phyloP scores from a whole-genome alignment of 2,888 invertebrate species.

The Rhodophaea formosa region DNA sequence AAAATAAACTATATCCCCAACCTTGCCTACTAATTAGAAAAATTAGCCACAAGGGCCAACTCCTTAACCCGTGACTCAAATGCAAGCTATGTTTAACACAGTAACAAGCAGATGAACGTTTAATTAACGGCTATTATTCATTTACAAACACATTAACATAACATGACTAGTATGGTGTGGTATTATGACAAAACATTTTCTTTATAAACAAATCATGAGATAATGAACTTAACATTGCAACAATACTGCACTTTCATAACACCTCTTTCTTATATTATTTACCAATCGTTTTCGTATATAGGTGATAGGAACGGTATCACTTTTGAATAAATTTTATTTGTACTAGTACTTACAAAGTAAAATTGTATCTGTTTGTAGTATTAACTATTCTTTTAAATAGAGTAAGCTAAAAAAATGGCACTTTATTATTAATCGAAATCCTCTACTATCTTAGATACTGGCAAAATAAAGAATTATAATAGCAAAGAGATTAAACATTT shows the following conservation, averaged over 20 bases:
- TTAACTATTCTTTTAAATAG: too few relatives aligned
- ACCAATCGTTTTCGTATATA: too few relatives aligned
- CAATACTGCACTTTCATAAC: background rate
- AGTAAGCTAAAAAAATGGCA: too few relatives aligned
- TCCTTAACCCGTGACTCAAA: constrained; percentile 13
- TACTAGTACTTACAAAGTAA: too few relatives aligned
- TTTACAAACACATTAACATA: constrained; percentile 12
- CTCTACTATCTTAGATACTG: too few relatives aligned
- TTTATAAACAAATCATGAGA: background rate
- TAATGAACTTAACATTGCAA: background rate
- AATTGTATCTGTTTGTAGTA: too few relatives aligned
- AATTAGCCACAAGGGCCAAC: constrained; percentile 12
- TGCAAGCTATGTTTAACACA: constrained; percentile 6
- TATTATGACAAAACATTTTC: constrained; percentile 19
- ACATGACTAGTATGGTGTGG: constrained; percentile 46
- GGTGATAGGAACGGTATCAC: too few relatives aligned
- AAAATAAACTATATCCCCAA: constrained; percentile 4
- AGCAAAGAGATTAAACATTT: too few relatives aligned
- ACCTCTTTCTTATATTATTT: too few relatives aligned
- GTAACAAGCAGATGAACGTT: background rate
- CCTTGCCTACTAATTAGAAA: constrained; percentile 1
- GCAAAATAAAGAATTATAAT: too few relatives aligned
- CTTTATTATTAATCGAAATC: too few relatives aligned
- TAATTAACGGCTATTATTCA: constrained; percentile 6
- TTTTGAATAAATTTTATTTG: too few relatives aligned